Percentiles rank a stretch among this genome's conserved stretches.
These are phyloP conservation scores for Apamea crenata DNA, from an alignment of 2,888 invertebrate species.

Conservation along the genomic window DNA sequence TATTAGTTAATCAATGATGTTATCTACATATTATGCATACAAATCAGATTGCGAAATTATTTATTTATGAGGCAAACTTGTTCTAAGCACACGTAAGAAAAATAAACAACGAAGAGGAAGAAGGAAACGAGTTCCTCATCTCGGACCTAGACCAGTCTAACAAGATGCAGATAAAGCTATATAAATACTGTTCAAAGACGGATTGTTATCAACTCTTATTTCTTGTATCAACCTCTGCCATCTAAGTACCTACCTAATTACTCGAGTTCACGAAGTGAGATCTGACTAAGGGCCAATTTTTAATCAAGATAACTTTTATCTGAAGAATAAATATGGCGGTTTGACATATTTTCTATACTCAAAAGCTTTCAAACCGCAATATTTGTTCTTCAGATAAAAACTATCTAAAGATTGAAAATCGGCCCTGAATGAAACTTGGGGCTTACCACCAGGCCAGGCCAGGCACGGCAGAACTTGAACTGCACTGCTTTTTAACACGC, in stretches of 20 bases:
- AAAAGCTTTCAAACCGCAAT: not conserved
- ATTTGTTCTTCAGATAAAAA: not conserved
- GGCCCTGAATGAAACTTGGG: no score
- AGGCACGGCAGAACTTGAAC: no score
- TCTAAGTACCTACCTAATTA: not conserved
- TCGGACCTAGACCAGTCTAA: not conserved
- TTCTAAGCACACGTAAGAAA: not conserved
- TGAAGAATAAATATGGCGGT: not conserved
- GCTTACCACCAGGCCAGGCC: no score
- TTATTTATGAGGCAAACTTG: constrained; percentile 1
- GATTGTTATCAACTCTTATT: not conserved
- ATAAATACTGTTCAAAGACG: not conserved
- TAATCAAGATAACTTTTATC: not conserved
- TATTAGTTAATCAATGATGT: not conserved
- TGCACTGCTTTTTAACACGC: no score
- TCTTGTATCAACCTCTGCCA: not conserved
- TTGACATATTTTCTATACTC: not conserved
- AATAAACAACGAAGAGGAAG: constrained; percentile 1
- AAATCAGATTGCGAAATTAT: constrained; percentile 7
- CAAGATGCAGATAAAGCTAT: not conserved
- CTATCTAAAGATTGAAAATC: not conserved
- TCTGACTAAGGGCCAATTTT: not conserved
- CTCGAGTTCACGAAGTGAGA: not conserved
- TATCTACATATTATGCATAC: not conserved
- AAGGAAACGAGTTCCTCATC: no score